These are phyloP conservation scores for Amyelois transitella DNA, from an alignment of 1,140 invertebrate genomes.

Conservation along the genomic window DNA sequence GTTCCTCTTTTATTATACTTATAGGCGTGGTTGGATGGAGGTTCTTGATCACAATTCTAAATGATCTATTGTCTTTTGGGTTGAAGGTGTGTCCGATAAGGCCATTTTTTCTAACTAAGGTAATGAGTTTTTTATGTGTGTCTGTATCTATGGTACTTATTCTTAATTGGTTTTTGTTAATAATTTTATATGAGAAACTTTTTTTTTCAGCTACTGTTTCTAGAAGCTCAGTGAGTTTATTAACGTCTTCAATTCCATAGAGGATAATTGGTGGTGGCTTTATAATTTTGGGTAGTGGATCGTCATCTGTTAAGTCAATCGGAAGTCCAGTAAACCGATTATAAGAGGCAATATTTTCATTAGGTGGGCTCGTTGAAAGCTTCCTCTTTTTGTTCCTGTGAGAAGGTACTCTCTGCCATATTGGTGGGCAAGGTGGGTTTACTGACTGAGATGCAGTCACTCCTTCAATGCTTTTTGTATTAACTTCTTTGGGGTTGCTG, in stretches of 20 bases:
- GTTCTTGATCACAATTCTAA: not conserved
- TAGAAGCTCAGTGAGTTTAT: not conserved
- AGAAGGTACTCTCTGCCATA: not conserved
- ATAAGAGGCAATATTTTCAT: no score
- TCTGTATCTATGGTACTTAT: not conserved
- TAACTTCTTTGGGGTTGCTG: not conserved
- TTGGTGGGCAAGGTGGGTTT: not conserved
- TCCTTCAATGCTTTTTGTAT: not conserved
- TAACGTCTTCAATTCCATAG: constrained; percentile 10
- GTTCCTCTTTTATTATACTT: not conserved
- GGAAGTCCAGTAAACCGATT: not conserved
- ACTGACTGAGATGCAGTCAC: not conserved
- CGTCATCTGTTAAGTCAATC: not conserved
- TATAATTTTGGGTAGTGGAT: not conserved
- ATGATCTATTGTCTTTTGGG: constrained; percentile 3
- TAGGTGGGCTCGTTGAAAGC: not conserved
- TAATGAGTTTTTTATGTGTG: constrained; percentile 1
- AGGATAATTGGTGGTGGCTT: constrained; percentile 8
- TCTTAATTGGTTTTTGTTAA: constrained; percentile 7
- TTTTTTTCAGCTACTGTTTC: not conserved
- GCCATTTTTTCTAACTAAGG: constrained; percentile 1
- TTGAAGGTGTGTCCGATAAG: constrained; percentile 13
- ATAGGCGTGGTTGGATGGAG: constrained; percentile 3
- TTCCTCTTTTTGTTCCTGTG: not conserved
- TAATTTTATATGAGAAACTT: not conserved